Base-by-base conservation (phyloP, 2,888 invertebrate genomes). In the Clostera curtula region DNA sequence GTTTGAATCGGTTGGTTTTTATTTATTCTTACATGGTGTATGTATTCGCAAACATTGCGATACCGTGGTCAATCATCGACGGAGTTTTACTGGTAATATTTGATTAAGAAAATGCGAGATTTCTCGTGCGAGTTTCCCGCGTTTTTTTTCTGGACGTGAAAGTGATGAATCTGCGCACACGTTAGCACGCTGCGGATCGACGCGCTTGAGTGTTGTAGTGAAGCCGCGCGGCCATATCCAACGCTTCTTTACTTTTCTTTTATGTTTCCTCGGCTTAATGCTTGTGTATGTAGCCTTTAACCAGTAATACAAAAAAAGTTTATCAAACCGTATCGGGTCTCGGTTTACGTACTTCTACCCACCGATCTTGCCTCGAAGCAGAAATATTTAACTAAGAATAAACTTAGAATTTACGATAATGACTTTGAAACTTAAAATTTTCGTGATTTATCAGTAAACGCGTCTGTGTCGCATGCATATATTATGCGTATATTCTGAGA, bases 91-190 rank as follows among this genome's bases (percentile, higher is more conserved):
- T 47, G 45, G 40, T 50, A 42, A 41, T 41, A 51, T 44, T 32
- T 36, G 35, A 34, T 44, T 27, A 42, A 48, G 53, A 54, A 58
- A 62, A 59, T 56, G 46, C 42, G 34, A 56, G 56, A 57, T 65
- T 59, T 65, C 56, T 57, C 49, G 49, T 39, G 40, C 35, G 48
- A 51, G 50, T 56, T 68, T 69, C 59, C 63, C 76, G 69, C 65
- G 66, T 38, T 56, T 60, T 62, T 60, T 52, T 51, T 50, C 41
- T 47, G 46, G 59, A 59, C 60, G 72, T 71, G 79, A 82, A 80
- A 77, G 77, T 77, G 61, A 49, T 46, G 45, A 44, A 34, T 32
- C 27, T 50, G 40, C 34, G 55, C 49, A 61, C 62, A 72, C 82
- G 82, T 79, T 71, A 36, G 66, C 61, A 52, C 72, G 62, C 72